Evolutionary conservation across 2,113 vertebrate species (phyloP), one percentile per base, ranked within the genome.

Genomic region (Oreochromis spilurus): DNA sequence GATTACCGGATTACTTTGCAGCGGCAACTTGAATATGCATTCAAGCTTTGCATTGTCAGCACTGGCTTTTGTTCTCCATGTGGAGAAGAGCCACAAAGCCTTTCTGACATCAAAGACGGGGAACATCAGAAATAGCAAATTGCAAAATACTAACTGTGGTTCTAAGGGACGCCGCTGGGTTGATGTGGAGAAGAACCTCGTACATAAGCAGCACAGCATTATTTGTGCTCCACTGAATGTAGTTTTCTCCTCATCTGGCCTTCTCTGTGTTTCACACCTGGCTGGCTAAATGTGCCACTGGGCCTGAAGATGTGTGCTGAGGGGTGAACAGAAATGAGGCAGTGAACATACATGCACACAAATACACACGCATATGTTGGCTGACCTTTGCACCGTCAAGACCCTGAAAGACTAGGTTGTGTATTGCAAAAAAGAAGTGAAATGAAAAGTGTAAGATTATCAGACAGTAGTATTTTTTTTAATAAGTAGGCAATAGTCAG

Each of bases 251-350:
- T 91, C 92, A 91, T 93, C 87, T 91, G 92, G 92, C 91, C 88
- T 85, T 86, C 86, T 88, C 70, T 83, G 85, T 81, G 86, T 94
- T 95, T 95, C 89, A 95, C 93, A 95, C 92, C 91, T 94, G 94
- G 92, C 86, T 94, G 95, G 91, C 79, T 92, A 94, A 93, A 94
- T 90, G 91, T 94, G 93, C 89, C 93, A 92, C 87, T 79, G 55
- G 88, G 87, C 72, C 84, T 88, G 72, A 50, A 81, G 83, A 86
- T 70, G 77, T 83, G 82, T 86, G 77, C 89, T 83, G 52, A 85
- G 86, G 89, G 84, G 65, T 67, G 80, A 87, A 77, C 54, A 12
- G 54, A 57, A 80, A 75, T 6, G 70, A 81, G 24, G 60, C 55
- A 52, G 40, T 50, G 16, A 88, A 48, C 19, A 81, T 40, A 55